Conservation (phyloP, 2,797 vertebrate species). For the Pantherophis alleghaniensis region DNA sequence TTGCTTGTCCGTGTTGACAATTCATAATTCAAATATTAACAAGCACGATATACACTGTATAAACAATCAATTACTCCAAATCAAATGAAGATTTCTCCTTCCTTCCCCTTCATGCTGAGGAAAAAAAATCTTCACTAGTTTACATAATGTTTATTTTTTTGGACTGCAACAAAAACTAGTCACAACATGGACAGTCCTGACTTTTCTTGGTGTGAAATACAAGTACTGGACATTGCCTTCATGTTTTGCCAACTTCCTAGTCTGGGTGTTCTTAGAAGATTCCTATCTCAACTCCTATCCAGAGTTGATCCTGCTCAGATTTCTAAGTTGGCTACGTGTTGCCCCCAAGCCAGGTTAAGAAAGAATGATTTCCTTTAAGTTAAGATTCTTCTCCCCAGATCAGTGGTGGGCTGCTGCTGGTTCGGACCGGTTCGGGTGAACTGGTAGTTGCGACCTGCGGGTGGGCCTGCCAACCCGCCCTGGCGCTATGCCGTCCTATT, state of each 20-base stretch:
- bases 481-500: too few relatives aligned
- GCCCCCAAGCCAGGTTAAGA: not conserved
- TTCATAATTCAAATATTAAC: not conserved
- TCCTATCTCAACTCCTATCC: not conserved
- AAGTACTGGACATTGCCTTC: not conserved
- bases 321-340: not conserved
- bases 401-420: too few relatives aligned
- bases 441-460: too few relatives aligned
- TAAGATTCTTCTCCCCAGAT: constrained; percentile 20
- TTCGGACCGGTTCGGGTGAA: too few relatives aligned
- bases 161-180: not conserved
- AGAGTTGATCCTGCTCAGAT: not conserved
- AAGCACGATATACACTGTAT: not conserved
- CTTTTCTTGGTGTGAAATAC: not conserved
- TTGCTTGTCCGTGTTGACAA: not conserved
- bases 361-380: not conserved
- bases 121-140: not conserved
- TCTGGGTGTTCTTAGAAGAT: not conserved
- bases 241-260: not conserved
- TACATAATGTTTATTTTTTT: not conserved
- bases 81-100: not conserved
- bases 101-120: not conserved
- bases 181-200: not conserved
- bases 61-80: not conserved
- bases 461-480: too few relatives aligned